These are phyloP conservation scores for Labeo rohita DNA, from an alignment of 2,113 vertebrate species.

Conservation along the genomic window DNA sequence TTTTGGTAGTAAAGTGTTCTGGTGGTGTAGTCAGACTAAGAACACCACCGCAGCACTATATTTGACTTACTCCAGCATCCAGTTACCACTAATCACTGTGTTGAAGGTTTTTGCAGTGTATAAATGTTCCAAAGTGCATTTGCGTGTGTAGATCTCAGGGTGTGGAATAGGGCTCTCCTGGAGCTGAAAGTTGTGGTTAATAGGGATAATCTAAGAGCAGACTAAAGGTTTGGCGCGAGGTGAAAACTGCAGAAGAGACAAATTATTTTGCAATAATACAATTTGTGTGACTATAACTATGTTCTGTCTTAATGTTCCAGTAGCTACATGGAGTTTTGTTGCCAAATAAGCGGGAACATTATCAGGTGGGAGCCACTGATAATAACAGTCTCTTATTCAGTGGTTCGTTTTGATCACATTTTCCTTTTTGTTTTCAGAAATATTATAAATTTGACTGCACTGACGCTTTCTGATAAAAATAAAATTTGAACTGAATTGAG, in stretches of 20 bases:
- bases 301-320: neutral
- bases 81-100: slow-evolving; percentile 37
- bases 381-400: neutral
- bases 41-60: slow-evolving; percentile 17
- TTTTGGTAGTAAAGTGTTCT: neutral
- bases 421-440: too few relatives aligned
- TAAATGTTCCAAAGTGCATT: slow-evolving; percentile 42
- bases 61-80: slow-evolving; percentile 39
- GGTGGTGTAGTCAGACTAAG: neutral
- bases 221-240: slow-evolving; percentile 9
- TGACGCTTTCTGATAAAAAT: neutral
- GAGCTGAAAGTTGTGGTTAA: slow-evolving; percentile 38
- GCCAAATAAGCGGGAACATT: neutral
- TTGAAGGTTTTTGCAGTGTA: slow-evolving; percentile 25
- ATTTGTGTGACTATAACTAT: neutral
- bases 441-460: neutral
- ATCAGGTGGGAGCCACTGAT: neutral
- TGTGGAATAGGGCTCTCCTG: neutral
- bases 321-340: neutral
- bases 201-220: slow-evolving; percentile 1
- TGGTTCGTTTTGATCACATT: neutral
- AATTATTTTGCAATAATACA: neutral
- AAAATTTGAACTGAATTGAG: neutral
- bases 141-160: slow-evolving; percentile 12
- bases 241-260: slow-evolving; percentile 3